Conservation (phyloP, 2,113 vertebrate species). For the Paralichthys olivaceus region DNA sequence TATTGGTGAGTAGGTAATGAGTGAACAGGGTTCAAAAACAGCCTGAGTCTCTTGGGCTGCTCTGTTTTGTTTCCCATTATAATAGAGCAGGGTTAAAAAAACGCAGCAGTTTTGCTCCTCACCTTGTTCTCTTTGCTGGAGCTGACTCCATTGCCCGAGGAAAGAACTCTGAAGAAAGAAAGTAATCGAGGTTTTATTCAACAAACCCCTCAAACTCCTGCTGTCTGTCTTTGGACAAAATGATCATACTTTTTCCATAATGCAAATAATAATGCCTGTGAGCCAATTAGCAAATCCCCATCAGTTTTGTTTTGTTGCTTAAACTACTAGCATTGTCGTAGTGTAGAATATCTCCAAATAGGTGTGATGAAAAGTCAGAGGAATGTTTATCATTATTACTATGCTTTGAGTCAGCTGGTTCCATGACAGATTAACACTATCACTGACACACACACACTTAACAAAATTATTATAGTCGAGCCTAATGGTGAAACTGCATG, state of each 20-base stretch:
- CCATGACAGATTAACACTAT: constrained; percentile 36
- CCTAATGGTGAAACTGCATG: constrained; percentile 3
- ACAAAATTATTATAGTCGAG: constrained; percentile 23
- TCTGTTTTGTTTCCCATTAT: neutral
- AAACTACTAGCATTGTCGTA: neutral
- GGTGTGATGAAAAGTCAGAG: constrained; percentile 7
- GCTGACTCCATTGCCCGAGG: constrained; percentile 80
- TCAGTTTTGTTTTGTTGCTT: no score
- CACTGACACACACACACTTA: constrained; percentile 30
- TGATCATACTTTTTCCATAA: no score
- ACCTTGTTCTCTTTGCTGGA: constrained; percentile 85
- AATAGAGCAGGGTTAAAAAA: neutral
- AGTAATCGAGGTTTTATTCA: neutral
- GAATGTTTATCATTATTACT: constrained; percentile 10
- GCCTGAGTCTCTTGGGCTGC: neutral
- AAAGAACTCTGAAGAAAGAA: constrained; percentile 51
- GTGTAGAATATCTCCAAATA: neutral
- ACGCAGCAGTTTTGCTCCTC: constrained; percentile 3
- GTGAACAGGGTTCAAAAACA: constrained; percentile 8
- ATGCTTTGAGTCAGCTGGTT: constrained; percentile 34
- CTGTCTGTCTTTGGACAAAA: no score
- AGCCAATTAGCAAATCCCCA: neutral
- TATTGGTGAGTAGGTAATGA: no score
- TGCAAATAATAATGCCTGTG: no score
- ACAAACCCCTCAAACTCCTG: neutral